Base-by-base conservation (phyloP, 1,140 invertebrate genomes). In the Pinna nobilis region DNA sequence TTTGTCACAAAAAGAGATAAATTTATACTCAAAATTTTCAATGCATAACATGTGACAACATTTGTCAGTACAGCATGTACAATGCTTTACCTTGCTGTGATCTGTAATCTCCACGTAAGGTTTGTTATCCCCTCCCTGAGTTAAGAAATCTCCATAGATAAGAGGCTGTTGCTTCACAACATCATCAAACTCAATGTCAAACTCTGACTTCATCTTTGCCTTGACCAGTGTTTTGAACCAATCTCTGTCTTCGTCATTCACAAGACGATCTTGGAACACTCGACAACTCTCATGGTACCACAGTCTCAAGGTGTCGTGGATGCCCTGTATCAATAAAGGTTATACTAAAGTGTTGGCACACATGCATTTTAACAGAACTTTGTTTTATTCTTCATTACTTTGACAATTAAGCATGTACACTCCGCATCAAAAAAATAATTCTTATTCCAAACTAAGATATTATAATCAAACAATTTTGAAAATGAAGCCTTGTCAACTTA, bases 141-240 rank as follows among this genome's bases (percentile, higher is more conserved):
- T 74, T 73, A 88, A 78, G 65, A 89, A 88, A 68, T 90, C 88
- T 15, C 86, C 88, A 77, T 83, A 90, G 9, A 90, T 93, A 90
- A 90, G 60, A 6, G 87, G 84, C n/a, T 84, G 78, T 51, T 69
- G 72, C n/a, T 72, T 76, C n/a, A 89, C 73, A 5, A 90, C 88
- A 20, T 89, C 85, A 6, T 81, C 79, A 68, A 83, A 82, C 9
- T 85, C 77, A 2, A 82, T 77, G 5, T 82, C 70, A 74, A 90
- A 90, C 70, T 88, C 83, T 20, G 55, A 53, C 51, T 86, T 83
- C 83, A 90, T 87, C 71, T 88, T 87, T 32, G 84, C 72, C 55
- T 82, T 82, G 1, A 87, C 70, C 2, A 89, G 77, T 32, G 82
- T 79, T 37, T 82, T 77, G 70, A 90, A 90, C 87, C 87, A 89